Evolutionary conservation across 35 echinoderm and acorn worm species (phyloP), one percentile per base, ranked within the genome.

Genomic region (Chiridota heheva): DNA sequence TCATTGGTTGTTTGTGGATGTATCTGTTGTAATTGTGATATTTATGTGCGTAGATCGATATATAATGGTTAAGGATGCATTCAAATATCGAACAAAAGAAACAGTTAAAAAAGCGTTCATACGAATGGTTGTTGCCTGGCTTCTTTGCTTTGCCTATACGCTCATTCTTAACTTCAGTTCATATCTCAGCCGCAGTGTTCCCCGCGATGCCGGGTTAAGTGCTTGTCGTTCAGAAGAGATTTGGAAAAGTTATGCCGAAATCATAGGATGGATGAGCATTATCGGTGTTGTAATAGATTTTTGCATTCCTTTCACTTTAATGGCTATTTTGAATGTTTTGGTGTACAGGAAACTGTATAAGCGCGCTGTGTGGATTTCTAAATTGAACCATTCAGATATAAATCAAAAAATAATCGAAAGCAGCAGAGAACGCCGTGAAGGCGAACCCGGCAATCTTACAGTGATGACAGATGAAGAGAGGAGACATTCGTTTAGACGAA

Each of bases 31-130:
- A 12, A 40, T 72, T 25, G 69, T 72, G 16, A 72, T 72, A n/a
- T 72, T 72, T 72, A 72, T 72, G 69, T 72, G 69, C 40, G 40
- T 46, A 0, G 69, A 72, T 24, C 44, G 69, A 16, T 72, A 72
- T 30, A 26, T 45, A 42, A 72, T 72, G 69, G 69, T 72, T n/a
- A 45, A 40, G 5, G 33, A 72, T 46, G 49, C 49, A 25, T 46
- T 72, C 8, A 40, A 44, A 40, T 72, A 72, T 46, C 69, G 69
- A 22, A 38, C 12, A 44, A 44, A 41, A n/a, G 40, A 72, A 44
- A 72, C 69, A 3, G 28, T 40, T 27, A 6, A n/a, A 42, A 36
- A 44, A 29, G 69, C 49, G 12, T 47, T 44, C 40, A 40, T 40
- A 5, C 44, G 44, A 17, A 44, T 72, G 18, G n/a, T 32, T 13